A percentile compares a stretch with the other conserved stretches of the same genome.
phyloP scores from a whole-genome alignment of 2,888 invertebrate genomes.

The Spisula subtruncata region DNA sequence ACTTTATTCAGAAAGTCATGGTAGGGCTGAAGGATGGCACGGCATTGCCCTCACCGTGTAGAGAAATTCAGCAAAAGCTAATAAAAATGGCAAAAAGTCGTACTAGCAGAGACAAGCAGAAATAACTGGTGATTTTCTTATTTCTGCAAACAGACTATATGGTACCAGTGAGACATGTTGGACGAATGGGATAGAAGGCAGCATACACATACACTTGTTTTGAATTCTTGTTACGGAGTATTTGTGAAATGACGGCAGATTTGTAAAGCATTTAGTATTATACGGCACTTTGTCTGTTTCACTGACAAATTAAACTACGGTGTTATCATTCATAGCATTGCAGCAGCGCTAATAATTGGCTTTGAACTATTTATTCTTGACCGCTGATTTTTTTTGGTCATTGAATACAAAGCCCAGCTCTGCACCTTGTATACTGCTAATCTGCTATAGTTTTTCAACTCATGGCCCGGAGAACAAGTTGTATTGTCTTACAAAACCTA shows the following conservation, averaged over 20 bases:
- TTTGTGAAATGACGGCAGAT: not conserved
- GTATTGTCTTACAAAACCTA: not conserved
- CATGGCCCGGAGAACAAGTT: not conserved
- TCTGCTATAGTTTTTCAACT: not conserved
- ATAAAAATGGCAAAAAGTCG: slow-evolving; percentile 65
- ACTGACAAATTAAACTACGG: not conserved
- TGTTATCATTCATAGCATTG: not conserved
- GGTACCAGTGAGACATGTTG: not conserved
- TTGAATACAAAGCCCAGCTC: not conserved
- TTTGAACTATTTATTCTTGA: too few relatives aligned
- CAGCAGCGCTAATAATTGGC: not conserved
- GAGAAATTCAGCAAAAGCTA: slow-evolving; percentile 76
- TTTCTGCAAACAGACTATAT: not conserved
- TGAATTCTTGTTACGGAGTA: not conserved
- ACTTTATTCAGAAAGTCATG: slow-evolving; percentile 83
- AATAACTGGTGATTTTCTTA: slow-evolving; percentile 32
- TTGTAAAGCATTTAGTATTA: not conserved
- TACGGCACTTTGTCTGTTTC: not conserved
- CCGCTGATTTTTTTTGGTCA: not conserved
- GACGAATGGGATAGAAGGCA: slow-evolving; percentile 35
- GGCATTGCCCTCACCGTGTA: slow-evolving; percentile 77
- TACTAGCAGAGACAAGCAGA: slow-evolving; percentile 61
- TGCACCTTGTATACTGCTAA: not conserved
- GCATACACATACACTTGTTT: slow-evolving; percentile 31
- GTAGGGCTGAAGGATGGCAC: slow-evolving; percentile 79